Conservation (phyloP, 2,797 vertebrate genomes). For the Mormyrus hasselquistii region DNA sequence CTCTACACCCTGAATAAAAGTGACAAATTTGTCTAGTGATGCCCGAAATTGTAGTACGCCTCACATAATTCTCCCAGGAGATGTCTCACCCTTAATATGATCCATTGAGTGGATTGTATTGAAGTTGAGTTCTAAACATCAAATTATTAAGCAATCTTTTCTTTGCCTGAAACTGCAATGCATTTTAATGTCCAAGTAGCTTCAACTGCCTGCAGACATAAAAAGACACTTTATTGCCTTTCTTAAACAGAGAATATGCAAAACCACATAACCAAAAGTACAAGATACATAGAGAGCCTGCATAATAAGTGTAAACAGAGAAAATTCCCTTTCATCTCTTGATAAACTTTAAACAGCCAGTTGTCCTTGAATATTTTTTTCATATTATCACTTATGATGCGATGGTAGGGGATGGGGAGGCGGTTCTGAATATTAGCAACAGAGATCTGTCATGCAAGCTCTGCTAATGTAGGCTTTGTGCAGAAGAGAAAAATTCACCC, state of each 20-base stretch:
- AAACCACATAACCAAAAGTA: neutral
- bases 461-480: neutral
- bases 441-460: neutral
- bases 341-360: neutral
- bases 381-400: neutral
- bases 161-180: neutral
- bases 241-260: neutral
- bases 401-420: neutral
- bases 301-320: neutral
- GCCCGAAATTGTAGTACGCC: neutral
- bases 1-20: neutral
- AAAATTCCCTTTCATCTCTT: neutral
- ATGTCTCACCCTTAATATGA: neutral
- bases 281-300: neutral
- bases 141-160: neutral
- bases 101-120: neutral
- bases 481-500: neutral
- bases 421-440: neutral
- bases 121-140: neutral
- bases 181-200: conserved; percentile 10
- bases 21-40: neutral
- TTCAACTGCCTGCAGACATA: neutral
- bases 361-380: neutral
- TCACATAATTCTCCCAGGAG: neutral
- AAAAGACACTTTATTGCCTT: neutral